Evolutionary conservation across 2,113 vertebrate genomes (phyloP).

Genomic region (Clarias magur): DNA sequence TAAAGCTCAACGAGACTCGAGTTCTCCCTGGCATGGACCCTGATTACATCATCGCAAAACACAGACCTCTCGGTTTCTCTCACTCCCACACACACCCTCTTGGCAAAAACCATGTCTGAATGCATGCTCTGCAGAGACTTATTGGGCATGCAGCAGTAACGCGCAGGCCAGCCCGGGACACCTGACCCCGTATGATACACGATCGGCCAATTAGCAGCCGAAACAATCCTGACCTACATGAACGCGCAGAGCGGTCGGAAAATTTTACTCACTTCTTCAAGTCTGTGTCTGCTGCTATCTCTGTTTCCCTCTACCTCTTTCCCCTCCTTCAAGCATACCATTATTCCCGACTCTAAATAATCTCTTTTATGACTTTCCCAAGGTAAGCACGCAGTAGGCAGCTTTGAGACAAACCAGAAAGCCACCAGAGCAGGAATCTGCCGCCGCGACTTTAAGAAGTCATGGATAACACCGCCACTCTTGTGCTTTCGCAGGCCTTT

Average conservation of each 20-base stretch:
- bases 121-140: conserved; percentile 29
- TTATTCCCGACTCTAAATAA: not conserved
- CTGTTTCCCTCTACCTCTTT: conserved; percentile 2
- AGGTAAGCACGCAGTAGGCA: conserved; percentile 21
- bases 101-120: not conserved
- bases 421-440: conserved; percentile 24
- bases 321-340: conserved; percentile 8
- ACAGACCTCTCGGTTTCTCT: conserved; percentile 15
- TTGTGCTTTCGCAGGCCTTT: conserved; percentile 14
- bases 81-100: conserved; percentile 20
- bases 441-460: not conserved
- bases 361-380: conserved; percentile 30
- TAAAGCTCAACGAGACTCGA: conserved; percentile 68
- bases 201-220: conserved; percentile 36
- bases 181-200: conserved; percentile 31
- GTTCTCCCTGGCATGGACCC: conserved; percentile 62
- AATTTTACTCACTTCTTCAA: conserved; percentile 1
- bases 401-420: conserved; percentile 32
- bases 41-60: conserved; percentile 71
- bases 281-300: conserved; percentile 32
- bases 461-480: not conserved
- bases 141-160: conserved; percentile 37
- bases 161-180: conserved; percentile 27
- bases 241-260: conserved; percentile 19
- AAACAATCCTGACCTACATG: conserved; percentile 36